Evolutionary conservation across 2,888 invertebrate species (phyloP), one percentile per base, ranked within the genome.

Genomic region (Amphipyra tragopoginis): DNA sequence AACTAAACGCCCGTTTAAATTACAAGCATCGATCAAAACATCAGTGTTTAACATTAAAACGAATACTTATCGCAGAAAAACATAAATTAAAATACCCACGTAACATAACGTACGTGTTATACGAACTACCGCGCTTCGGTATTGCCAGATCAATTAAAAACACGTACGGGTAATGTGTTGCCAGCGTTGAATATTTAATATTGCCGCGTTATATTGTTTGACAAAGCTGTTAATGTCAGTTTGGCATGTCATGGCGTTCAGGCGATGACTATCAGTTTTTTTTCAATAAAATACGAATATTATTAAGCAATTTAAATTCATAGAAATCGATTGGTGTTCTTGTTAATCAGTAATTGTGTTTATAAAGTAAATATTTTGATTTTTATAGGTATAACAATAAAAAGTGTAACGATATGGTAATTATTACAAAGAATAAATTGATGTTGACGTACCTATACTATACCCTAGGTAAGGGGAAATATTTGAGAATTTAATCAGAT

Each of bases 161-260:
- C 78, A 77, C 81, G 79, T 82, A 78, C 72, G 75, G 77, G 76
- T 84, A 85, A 86, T 82, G 90, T 90, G 89, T 89, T 89, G 89
- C 87, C 83, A 85, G 80, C 69, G 65, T 66, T 90, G 86, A 91
- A 92, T 92, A 90, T 89, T 92, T 90, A 81, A 92, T 91, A 82
- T 79, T 75, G 69, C 69, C 82, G 85, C 81, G 88, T 89, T 88
- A 89, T 90, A 86, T 83, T 92, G 91, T 91, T 92, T 92, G 91
- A 90, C 91, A 90, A 83, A 91, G 90, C 87, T 93, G 93, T 92
- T 94, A 94, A 94, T 94, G 93, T 89, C 86, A 83, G 80, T 89
- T 90, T 93, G 89, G 94, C 94, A 94, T 94, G 94, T 93, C 90
- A 93, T 86, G 79, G 80, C 77, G 64, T 62, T 77, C 69, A 70